Base-by-base conservation (phyloP, 2,888 invertebrate species). In the Euzophera pinguis region DNA sequence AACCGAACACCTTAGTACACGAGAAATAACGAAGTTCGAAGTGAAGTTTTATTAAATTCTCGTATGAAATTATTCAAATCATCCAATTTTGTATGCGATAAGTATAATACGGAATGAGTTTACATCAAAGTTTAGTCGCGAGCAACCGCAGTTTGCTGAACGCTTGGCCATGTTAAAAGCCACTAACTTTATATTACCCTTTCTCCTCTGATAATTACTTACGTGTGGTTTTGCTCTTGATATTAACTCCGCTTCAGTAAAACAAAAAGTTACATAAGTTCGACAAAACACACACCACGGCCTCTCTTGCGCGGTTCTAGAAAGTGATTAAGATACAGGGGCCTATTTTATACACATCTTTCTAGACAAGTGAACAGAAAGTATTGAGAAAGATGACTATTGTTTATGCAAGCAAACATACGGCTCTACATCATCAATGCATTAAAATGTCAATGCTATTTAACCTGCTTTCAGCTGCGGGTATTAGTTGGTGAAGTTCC, bases 121-220 rank as follows among this genome's bases (percentile, higher is more conserved):
- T 69, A 78, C 74, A 75, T 71, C 70, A 74, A 83, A 81, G 76
- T 84, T 82, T 67, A 61, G 71, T 68, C 71, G 70, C 67, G 71
- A 75, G 75, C 69, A 71, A 73, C 78, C 78, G 65, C 79, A 81
- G 83, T 82, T 82, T 83, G 78, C 69, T 75, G 72, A 81, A 74
- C 77, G 77, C 76, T 85, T 77, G 67, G 81, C 75, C 81, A 81
- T 78, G 80, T 80, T 81, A 78, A 81, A 81, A 81, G 78, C 81
- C 73, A 75, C 78, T 77, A 79, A 81, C 78, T 83, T 84, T 80
- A 80, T 76, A 81, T 78, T 78, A 75, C 75, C 74, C 73, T 71
- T 75, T 76, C 76, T 73, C 74, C 69, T 69, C 56, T 69, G 69
- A 78, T 80, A 80, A 80, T 80, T 78, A 76, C 74, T 80, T 78